Conservation (phyloP, 2,888 invertebrate species). For the Arge pagana region DNA sequence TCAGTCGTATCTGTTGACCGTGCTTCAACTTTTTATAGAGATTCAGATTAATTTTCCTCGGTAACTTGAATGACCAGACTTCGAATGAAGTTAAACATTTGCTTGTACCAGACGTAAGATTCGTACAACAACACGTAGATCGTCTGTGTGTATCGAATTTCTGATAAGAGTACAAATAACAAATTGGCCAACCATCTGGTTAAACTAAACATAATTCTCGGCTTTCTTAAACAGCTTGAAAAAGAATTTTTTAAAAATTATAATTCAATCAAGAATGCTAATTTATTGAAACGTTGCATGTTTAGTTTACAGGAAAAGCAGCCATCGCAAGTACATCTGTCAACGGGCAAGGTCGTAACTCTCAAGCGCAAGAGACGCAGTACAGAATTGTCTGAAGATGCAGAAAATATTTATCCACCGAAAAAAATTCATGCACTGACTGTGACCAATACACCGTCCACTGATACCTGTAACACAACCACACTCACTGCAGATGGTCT, state of each 20-base stretch:
- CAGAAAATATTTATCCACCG: constrained; percentile 55
- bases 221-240: too few relatives aligned
- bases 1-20: too few relatives aligned
- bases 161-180: background rate
- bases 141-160: too few relatives aligned
- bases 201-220: background rate
- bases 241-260: too few relatives aligned
- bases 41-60: too few relatives aligned
- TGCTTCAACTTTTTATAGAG: too few relatives aligned
- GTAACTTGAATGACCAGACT: too few relatives aligned
- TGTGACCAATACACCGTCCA: constrained; percentile 33
- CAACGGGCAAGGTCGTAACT: constrained; percentile 45
- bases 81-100: too few relatives aligned
- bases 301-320: constrained; percentile 52
- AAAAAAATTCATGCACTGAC: constrained; percentile 45
- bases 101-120: too few relatives aligned
- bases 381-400: constrained; percentile 51
- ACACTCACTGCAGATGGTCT: constrained; percentile 38
- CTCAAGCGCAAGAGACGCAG: constrained; percentile 50
- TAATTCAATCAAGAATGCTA: too few relatives aligned
- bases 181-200: background rate
- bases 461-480: constrained; percentile 41
- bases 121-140: too few relatives aligned
- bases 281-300: too few relatives aligned
- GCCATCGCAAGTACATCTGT: constrained; percentile 42